Percentiles rank a stretch among this genome's conserved stretches.
phyloP scores from a whole-genome alignment of 2,113 vertebrate species.

The Sakesphorus luctuosus region DNA sequence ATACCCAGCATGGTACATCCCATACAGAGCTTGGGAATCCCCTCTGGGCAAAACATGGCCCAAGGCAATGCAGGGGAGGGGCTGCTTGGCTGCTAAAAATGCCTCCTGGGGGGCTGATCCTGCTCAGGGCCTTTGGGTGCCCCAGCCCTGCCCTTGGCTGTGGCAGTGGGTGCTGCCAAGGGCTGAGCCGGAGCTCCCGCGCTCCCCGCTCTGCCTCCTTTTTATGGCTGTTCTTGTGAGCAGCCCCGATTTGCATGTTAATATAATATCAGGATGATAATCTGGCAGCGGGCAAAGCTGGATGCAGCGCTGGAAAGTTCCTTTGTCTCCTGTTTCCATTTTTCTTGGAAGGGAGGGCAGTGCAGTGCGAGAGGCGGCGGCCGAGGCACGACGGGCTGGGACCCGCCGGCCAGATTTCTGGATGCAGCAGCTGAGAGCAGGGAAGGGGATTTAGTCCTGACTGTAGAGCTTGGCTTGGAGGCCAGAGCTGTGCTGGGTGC shows the following conservation, averaged over 20 bases:
- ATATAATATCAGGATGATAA: slow-evolving; percentile 5
- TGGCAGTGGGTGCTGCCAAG: background rate
- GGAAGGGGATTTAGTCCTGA: background rate
- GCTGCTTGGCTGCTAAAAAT: background rate
- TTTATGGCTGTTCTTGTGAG: background rate
- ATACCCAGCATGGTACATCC: fast-evolving
- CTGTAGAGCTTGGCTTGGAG: background rate
- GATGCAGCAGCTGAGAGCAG: slow-evolving; percentile 10
- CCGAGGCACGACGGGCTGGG: background rate
- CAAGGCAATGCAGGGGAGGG: background rate
- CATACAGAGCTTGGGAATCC: fast-evolving
- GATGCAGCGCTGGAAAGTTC: slow-evolving; percentile 52
- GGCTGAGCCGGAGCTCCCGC: background rate
- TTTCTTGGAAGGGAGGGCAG: slow-evolving; percentile 60
- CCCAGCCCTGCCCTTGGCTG: fast-evolving
- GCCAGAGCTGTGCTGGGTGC: background rate
- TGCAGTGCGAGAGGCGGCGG: background rate
- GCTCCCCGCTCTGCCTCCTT: background rate
- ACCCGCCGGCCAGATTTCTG: background rate
- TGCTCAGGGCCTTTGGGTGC: background rate
- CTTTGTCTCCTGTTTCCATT: slow-evolving; percentile 61
- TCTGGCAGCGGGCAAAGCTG: slow-evolving; percentile 52
- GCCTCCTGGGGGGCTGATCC: background rate
- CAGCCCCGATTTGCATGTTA: slow-evolving; percentile 11
- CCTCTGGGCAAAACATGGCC: fast-evolving